Evolutionary conservation across 2,797 vertebrate species (phyloP), one percentile per base, ranked within the genome.

Genomic region (Sebastes ruberrimus): DNA sequence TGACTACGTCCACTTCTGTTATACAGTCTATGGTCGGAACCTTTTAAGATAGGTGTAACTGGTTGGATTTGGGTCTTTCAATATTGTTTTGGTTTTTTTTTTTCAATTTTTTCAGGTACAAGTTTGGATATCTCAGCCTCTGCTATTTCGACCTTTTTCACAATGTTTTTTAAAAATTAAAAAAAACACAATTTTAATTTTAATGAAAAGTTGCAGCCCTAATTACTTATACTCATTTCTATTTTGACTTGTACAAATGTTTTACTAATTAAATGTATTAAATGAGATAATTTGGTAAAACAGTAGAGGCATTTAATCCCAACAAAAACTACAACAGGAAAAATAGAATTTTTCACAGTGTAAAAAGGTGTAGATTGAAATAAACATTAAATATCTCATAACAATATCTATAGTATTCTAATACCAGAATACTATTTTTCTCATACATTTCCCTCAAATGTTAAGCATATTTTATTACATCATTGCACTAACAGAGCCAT

Each of bases 371-470:
- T 49, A 49, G 46, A 8, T 7, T 49, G 46, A 49, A 49, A 49
- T 49, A 49, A 49, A 49, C 18, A 49, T 49, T 20, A 49, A 49
- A 49, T 49, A 49, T 49, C 16, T 20, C 46, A 49, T 49, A 49
- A 0, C 7, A 49, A 0, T 49, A 49, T 49, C 0, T 4, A 4
- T 49, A 49, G 3, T 49, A 49, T 20, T 49, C 3, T 49, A 49
- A 49, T 4, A 49, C 46, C 46, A 20, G 6, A 8, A 20, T 49
- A 7, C 3, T 49, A 4, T 20, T 49, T 46, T 46, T 8, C 0
- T 18, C 18, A 49, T 49, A 49, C 46, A 49, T 49, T 49, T 49
- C 46, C 18, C 46, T 49, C 46, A 49, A 49, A 49, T 49, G 16
- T 49, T 49, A 0, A 49, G 16, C 42, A 49, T 49, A 49, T 49